Evolutionary conservation across 2,797 vertebrate species (phyloP).

Genomic region (Alfaro cultratus): DNA sequence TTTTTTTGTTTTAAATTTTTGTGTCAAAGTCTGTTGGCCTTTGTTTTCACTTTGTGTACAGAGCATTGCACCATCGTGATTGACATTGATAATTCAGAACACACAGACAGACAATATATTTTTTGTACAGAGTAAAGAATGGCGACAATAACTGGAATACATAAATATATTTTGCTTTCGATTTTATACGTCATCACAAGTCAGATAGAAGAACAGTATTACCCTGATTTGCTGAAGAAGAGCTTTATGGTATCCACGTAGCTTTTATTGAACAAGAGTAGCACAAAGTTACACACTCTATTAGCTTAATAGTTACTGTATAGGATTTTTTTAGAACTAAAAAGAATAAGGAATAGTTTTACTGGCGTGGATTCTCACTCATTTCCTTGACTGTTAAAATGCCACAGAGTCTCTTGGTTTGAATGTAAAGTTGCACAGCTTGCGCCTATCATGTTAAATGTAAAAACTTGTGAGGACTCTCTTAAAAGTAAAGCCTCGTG

Average conservation of each 20-base stretch:
- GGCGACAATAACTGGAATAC: conserved; percentile 78
- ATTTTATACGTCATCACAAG: conserved; percentile 75
- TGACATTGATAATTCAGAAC: conserved; percentile 74
- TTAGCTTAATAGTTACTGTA: conserved; percentile 78
- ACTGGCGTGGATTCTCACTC: conserved; percentile 98
- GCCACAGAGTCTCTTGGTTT: conserved; percentile 99
- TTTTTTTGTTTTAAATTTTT: conserved; percentile 40
- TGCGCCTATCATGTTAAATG: conserved; percentile 86
- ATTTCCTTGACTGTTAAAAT: conserved; percentile 97
- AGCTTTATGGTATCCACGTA: conserved; percentile 77
- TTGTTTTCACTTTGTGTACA: conserved; percentile 59
- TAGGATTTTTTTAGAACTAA: conserved; percentile 82
- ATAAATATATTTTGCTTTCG: conserved; percentile 79
- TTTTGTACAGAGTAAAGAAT: conserved; percentile 79
- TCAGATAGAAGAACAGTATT: conserved; percentile 76
- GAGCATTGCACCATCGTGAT: conserved; percentile 77
- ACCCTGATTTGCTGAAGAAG: conserved; percentile 81
- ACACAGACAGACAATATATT: conserved; percentile 59
- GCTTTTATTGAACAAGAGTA: conserved; percentile 80
- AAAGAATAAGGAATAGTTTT: conserved; percentile 84
- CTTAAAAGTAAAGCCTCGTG: conserved; percentile 60
- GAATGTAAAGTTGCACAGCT: conserved; percentile 99
- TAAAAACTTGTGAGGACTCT: conserved; percentile 77
- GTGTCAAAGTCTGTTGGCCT: conserved; percentile 67
- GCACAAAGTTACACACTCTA: conserved; percentile 79